Conservation (phyloP, 2,797 vertebrate species). For the Sylvia borin region DNA sequence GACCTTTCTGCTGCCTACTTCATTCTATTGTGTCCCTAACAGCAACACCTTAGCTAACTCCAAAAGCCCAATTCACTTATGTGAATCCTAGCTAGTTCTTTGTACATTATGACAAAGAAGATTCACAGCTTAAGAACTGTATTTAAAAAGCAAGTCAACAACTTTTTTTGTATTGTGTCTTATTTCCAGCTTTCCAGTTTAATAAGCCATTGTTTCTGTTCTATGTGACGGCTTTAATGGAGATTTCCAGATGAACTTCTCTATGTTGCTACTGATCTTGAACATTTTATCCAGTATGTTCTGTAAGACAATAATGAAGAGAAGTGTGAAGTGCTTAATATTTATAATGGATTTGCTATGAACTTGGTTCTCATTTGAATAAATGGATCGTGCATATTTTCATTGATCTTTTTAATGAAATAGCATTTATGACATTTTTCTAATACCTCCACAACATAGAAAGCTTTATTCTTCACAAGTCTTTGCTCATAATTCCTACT, state of each 20-base stretch:
- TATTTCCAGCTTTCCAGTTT: not conserved
- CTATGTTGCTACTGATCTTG: not conserved
- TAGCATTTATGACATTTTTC: not conserved
- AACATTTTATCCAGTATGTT: not conserved
- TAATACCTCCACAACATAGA: not conserved
- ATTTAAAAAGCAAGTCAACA: not conserved
- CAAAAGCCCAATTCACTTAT: not conserved
- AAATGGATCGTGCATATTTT: accelerated
- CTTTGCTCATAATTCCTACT: not conserved
- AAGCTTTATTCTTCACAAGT: not conserved
- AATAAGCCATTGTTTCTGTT: not conserved
- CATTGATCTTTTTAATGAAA: not conserved
- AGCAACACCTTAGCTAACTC: not conserved
- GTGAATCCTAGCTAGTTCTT: not conserved
- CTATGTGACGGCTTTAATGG: not conserved
- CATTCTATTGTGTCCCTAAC: too few relatives aligned
- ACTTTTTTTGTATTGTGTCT: not conserved
- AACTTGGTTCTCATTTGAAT: not conserved
- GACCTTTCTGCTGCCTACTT: too few relatives aligned
- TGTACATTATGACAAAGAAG: not conserved
- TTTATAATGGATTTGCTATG: not conserved
- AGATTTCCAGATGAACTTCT: not conserved
- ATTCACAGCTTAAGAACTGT: not conserved
- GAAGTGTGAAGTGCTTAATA: not conserved
- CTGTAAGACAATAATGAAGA: not conserved